Percentiles rank a stretch among this genome's conserved stretches.
Conservation (phyloP, 2,113 vertebrate genomes). For the Chelonoidis abingdonii region DNA sequence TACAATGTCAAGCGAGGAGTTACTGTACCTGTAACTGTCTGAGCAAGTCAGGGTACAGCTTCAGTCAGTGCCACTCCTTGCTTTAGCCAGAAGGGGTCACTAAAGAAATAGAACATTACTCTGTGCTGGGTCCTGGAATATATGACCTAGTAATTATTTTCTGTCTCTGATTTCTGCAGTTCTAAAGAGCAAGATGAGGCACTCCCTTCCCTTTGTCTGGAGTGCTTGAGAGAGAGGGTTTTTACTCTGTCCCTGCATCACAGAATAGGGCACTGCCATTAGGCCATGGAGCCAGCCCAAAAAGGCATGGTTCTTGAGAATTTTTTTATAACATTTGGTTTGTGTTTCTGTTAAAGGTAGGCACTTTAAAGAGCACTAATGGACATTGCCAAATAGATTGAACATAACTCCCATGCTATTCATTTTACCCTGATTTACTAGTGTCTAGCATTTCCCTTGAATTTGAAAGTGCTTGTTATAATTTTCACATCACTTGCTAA, state of each 20-base stretch:
- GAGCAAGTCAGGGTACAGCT: not conserved
- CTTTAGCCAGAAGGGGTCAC: constrained; percentile 38
- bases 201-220: not conserved
- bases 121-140: rapidly evolving
- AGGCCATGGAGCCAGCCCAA: rapidly evolving
- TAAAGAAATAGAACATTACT: not conserved
- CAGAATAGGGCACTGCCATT: rapidly evolving
- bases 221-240: rapidly evolving
- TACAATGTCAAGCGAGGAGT: too few relatives aligned
- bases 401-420: not conserved
- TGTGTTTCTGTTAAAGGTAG: not conserved
- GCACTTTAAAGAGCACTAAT: not conserved
- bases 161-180: not conserved
- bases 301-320: not conserved
- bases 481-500: rapidly evolving
- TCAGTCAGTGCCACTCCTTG: not conserved
- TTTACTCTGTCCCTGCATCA: not conserved
- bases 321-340: rapidly evolving
- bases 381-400: rapidly evolving
- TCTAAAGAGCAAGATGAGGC: not conserved
- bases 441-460: rapidly evolving
- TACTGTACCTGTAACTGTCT: not conserved
- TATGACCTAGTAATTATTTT: not conserved
- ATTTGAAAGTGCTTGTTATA: not conserved
- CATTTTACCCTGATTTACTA: not conserved